A percentile compares a stretch with the other conserved stretches of the same genome.
phyloP scores from a whole-genome alignment of 1,140 invertebrate genomes.

The Trichonephila clavipes region DNA sequence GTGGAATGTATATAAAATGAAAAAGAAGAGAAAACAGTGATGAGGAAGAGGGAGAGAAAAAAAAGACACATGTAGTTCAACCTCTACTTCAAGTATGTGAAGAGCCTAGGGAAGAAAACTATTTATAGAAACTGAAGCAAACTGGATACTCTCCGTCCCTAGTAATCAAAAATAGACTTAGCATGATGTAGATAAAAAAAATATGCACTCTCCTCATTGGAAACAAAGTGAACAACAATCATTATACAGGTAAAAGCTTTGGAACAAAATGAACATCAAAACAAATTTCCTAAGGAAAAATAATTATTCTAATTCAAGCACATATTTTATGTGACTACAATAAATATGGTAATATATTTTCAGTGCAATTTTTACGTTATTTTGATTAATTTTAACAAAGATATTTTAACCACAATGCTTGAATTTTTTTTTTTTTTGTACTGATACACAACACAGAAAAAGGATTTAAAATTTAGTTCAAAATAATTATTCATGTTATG shows the following conservation, averaged over 20 bases:
- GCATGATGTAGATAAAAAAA: conserved; percentile 50
- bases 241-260: neutral
- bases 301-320: too few species aligned
- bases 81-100: conserved; percentile 42
- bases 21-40: neutral
- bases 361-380: too few species aligned
- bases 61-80: conserved; percentile 44
- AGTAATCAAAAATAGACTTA: conserved; percentile 64
- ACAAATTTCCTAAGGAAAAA: too few species aligned
- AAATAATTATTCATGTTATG: too few species aligned
- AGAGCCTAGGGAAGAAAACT: neutral
- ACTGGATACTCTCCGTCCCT: conserved; percentile 68
- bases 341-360: too few species aligned
- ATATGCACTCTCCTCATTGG: conserved; percentile 6
- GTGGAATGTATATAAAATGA: neutral
- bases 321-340: too few species aligned
- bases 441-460: too few species aligned
- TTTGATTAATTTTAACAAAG: too few species aligned
- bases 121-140: conserved; percentile 33
- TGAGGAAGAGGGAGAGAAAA: neutral
- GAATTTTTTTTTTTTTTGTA: too few species aligned
- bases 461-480: too few species aligned
- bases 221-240: conserved; percentile 21
- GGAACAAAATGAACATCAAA: too few species aligned
- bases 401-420: too few species aligned